Evolutionary conservation across 2,888 invertebrate genomes (phyloP).

Genomic region (Charanyca ferruginea): DNA sequence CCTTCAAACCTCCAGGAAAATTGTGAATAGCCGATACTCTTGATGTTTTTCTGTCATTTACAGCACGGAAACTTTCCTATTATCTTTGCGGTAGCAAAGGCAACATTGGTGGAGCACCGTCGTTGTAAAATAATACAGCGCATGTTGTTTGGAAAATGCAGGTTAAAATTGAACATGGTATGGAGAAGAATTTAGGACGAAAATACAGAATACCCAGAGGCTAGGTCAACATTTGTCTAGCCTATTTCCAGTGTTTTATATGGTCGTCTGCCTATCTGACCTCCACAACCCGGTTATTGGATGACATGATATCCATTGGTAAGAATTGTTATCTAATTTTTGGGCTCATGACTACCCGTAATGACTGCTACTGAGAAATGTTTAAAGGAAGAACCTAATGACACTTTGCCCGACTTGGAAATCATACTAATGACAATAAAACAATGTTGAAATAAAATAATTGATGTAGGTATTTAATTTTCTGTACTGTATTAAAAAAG

Average conservation of each 20-base stretch:
- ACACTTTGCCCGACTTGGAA: no score
- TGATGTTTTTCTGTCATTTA: slow-evolving; percentile 46
- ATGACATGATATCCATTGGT: no score
- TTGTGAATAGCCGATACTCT: slow-evolving; percentile 28
- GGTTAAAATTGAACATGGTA: slow-evolving; percentile 6
- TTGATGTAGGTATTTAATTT: not conserved
- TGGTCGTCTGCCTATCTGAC: no score
- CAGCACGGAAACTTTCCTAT: slow-evolving; percentile 14
- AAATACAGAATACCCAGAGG: slow-evolving; percentile 4
- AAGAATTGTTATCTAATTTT: no score
- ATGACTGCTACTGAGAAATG: no score
- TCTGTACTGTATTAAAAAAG: not conserved
- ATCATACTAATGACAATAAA: no score
- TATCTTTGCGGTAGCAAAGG: slow-evolving; percentile 16
- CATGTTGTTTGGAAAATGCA: slow-evolving; percentile 25
- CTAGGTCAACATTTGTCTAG: no score
- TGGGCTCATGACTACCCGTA: no score
- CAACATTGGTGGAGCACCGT: slow-evolving; percentile 12
- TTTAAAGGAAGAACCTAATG: no score
- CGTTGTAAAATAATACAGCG: slow-evolving; percentile 29
- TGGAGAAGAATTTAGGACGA: not conserved
- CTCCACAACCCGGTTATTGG: no score
- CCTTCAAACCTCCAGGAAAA: slow-evolving; percentile 6
- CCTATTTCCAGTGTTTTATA: no score
- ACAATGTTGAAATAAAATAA: not conserved